Evolutionary conservation across 2,797 vertebrate genomes (phyloP).

Genomic region (Crypturellus tataupa): DNA sequence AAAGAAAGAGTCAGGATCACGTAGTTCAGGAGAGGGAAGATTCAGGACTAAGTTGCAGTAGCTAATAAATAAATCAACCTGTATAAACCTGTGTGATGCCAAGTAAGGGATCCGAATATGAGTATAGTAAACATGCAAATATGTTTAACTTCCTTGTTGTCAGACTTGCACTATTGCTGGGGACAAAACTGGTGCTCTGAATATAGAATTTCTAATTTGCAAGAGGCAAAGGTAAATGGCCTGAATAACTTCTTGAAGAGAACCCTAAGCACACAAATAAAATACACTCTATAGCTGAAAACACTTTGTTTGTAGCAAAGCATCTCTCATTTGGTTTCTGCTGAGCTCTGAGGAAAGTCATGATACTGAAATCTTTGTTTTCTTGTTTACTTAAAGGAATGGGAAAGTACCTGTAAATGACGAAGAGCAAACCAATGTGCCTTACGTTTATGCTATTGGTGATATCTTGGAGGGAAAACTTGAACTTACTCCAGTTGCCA

Average conservation of each 20-base stretch:
- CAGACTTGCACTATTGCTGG: not conserved
- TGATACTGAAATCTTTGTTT: not conserved
- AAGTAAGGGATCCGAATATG: not conserved
- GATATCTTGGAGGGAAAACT: constrained; percentile 94
- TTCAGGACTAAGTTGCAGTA: not conserved
- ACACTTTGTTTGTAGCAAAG: not conserved
- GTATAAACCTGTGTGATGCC: not conserved
- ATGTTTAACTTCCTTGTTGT: not conserved
- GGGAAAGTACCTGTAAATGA: constrained; percentile 94
- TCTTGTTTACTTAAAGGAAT: constrained; percentile 80
- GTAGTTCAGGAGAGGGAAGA: not conserved
- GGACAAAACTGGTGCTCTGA: not conserved
- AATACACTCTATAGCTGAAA: not conserved
- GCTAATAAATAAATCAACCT: not conserved
- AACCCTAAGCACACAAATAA: not conserved
- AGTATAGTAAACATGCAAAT: not conserved
- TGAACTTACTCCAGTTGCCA: constrained; percentile 95
- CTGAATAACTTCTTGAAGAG: not conserved
- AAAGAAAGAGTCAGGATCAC: not conserved
- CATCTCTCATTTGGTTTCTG: not conserved
- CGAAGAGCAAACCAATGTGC: constrained; percentile 92
- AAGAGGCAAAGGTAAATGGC: not conserved
- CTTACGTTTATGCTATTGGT: constrained; percentile 92
- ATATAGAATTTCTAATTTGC: not conserved
- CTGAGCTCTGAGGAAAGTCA: not conserved